Base-by-base conservation (phyloP, 2,113 vertebrate genomes). In the Carlito syrichta region DNA sequence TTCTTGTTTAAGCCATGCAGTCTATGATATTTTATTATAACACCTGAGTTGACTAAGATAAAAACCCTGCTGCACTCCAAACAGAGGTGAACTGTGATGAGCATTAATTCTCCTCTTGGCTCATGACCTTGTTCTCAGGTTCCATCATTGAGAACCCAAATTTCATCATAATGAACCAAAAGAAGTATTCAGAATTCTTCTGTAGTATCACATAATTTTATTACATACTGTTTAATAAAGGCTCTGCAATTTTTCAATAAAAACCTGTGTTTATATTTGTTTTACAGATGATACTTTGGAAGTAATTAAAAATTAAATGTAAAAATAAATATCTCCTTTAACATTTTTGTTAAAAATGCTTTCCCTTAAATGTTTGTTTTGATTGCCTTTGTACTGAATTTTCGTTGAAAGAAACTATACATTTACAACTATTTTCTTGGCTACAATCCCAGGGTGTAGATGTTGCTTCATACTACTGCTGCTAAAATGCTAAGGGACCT, bases 341-440 rank as follows among this genome's bases (percentile, higher is more conserved):
- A 66, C 0, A 6, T 68, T 76, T 90, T 91, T 58, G 27, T 76
- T 87, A 69, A 95, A n/a, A 87, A 22, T n/a, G 12, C 2, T 83
- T 83, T 30, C 58, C 71, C 81, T 92, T 73, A 96, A 94, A n/a
- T 90, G 40, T 54, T 76, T 77, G 38, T 40, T 93, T 91, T 92
- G 40, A 74, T 85, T 94, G 19, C 48, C 40, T 83, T 81, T 94
- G 58, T 45, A 48, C 60, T 66, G 40, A 71, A 85, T 63, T 45
- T 66, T 8, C 50, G 3, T 68, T 90, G 50, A 82, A 84, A 78
- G 56, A 86, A 76, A 73, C 7, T 4, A 52, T 56, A 63, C 66
- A 83, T 74, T 94, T 89, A 76, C 35, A 89, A 63, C n/a, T 76
- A 32, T 77, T 38, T 73, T 76, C n/a, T 87, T 87, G 10, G 27